phyloP scores from a whole-genome alignment of 1,140 invertebrate species.

The Anastrepha ludens region DNA sequence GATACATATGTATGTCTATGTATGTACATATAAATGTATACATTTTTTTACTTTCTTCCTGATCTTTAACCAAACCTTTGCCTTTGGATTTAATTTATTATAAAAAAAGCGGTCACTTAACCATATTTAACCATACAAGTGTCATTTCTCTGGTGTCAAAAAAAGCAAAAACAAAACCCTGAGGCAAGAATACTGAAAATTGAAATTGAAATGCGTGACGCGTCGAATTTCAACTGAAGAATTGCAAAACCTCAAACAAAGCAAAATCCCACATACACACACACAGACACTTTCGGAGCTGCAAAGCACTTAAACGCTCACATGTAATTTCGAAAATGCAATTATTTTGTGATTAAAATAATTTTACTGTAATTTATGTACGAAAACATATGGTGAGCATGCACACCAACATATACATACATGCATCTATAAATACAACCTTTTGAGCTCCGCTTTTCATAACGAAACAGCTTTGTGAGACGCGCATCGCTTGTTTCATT shows the following conservation, averaged over 20 bases:
- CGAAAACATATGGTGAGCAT: slow-evolving; percentile 25
- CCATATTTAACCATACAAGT: too few relatives aligned
- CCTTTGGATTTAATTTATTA: too few relatives aligned
- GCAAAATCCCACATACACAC: background rate
- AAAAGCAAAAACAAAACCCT: too few relatives aligned
- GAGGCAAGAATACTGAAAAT: background rate
- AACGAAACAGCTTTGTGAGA: slow-evolving; percentile 24
- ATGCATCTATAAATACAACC: too few relatives aligned
- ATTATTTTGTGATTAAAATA: slow-evolving; percentile 53
- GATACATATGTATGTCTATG: too few relatives aligned
- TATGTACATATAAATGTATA: too few relatives aligned
- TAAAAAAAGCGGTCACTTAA: too few relatives aligned
- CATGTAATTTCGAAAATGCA: slow-evolving; percentile 42
- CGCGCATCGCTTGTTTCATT: slow-evolving; percentile 29
- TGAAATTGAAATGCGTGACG: slow-evolving; percentile 21
- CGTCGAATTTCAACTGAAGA: slow-evolving; percentile 19
- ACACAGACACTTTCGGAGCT: background rate
- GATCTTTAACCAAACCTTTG: too few relatives aligned
- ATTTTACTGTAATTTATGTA: slow-evolving; percentile 45
- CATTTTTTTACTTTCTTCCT: too few relatives aligned
- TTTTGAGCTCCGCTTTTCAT: background rate
- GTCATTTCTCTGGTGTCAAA: too few relatives aligned
- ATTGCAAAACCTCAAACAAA: background rate
- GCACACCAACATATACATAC: background rate
- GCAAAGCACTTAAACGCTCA: slow-evolving; percentile 46